Conservation (phyloP, 2,797 vertebrate species). For the Schizopygopsis malacanthus region DNA sequence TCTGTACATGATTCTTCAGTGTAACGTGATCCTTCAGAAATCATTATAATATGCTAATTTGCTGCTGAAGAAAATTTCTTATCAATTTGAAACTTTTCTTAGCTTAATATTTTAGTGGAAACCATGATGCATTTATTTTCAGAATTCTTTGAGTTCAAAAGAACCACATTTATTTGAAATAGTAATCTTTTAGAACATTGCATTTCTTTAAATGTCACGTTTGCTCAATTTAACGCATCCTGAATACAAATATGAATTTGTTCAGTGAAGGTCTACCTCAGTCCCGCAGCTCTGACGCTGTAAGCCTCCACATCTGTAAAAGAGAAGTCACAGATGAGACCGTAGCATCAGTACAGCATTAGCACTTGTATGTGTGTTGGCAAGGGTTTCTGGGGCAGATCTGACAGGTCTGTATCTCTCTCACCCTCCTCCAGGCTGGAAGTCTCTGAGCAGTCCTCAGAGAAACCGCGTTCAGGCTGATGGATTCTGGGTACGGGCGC, state of each 20-base stretch:
- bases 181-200: background rate
- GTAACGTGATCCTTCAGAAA: background rate
- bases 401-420: conserved; percentile 18
- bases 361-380: background rate
- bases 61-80: background rate
- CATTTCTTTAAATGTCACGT: background rate
- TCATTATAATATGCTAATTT: background rate
- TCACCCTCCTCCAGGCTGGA: conserved; percentile 90
- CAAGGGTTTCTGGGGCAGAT: conserved; percentile 21
- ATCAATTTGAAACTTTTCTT: background rate
- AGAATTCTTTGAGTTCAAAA: background rate
- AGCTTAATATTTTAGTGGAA: background rate
- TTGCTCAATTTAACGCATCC: background rate
- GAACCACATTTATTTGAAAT: background rate
- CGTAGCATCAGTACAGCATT: background rate
- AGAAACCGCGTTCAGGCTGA: conserved; percentile 59
- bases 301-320: conserved; percentile 55
- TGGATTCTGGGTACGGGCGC: conserved; percentile 51
- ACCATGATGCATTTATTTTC: too few relatives aligned
- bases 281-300: conserved; percentile 72
- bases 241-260: background rate
- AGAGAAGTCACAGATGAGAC: background rate
- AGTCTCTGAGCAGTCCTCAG: conserved; percentile 88
- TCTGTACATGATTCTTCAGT: background rate
- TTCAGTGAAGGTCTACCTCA: conserved; percentile 60